phyloP scores from a whole-genome alignment of 1,140 invertebrate genomes.

The Aphelenchoides besseyi region DNA sequence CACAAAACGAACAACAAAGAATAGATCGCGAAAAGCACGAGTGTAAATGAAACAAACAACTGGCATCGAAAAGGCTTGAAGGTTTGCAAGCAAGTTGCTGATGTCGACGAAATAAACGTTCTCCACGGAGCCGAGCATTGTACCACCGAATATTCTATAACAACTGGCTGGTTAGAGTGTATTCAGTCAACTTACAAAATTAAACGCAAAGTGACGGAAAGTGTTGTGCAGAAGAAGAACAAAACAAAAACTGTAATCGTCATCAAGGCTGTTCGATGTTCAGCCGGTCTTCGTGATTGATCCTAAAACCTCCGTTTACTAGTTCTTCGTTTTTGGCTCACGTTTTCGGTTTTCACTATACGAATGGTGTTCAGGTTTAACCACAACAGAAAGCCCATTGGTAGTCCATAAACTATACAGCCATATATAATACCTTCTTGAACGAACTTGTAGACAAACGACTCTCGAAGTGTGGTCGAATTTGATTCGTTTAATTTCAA shows the following conservation, averaged over 20 bases:
- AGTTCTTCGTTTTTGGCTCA: too few relatives aligned
- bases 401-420: conserved; percentile 38
- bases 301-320: neutral
- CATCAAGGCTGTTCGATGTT: conserved; percentile 45
- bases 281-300: conserved; percentile 29
- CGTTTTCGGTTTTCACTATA: conserved; percentile 29
- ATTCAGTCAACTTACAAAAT: too few relatives aligned
- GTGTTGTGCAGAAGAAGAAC: conserved; percentile 45
- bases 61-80: conserved; percentile 40
- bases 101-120: conserved; percentile 39
- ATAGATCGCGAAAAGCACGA: conserved; percentile 40
- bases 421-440: conserved; percentile 48
- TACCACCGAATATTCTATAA: conserved; percentile 26
- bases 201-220: conserved; percentile 31
- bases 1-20: conserved; percentile 47
- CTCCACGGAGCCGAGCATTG: conserved; percentile 28
- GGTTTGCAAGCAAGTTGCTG: conserved; percentile 40
- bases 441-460: conserved; percentile 39
- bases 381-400: conserved; percentile 39
- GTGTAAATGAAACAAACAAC: conserved; percentile 45
- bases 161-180: too few relatives aligned
- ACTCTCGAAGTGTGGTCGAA: conserved; percentile 26
- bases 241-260: conserved; percentile 39
- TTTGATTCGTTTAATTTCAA: conserved; percentile 14
- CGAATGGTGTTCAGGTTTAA: conserved; percentile 40